Evolutionary conservation across 2,888 invertebrate genomes (phyloP), one percentile per base, ranked within the genome.

Genomic region (Tanypteryx hageni): DNA sequence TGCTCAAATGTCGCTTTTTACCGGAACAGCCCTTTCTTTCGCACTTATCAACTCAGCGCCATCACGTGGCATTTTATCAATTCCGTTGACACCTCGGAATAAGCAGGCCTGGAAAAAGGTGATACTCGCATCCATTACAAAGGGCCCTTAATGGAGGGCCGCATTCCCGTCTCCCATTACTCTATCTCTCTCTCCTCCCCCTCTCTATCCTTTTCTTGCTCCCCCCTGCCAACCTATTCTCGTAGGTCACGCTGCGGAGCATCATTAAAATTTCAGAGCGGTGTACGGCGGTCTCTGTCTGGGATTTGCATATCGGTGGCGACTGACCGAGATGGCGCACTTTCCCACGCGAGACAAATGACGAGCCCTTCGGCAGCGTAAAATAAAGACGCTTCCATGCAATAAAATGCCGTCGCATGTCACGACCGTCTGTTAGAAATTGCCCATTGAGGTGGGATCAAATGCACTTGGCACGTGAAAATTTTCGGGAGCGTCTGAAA

Each of bases 231-330:
- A 9, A 86, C 44, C 56, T 44, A 64, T 89, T 9, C 68, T 68
- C 89, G 61, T 10, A 57, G 64, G 13, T 11, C 5, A 18, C 64
- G 56, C 83, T 27, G 83, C 56, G 56, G 44, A 44, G 89, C 56
- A 64, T 68, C 64, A 89, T 89, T 89, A 89, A 89, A 64, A 89
- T 89, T 89, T 89, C 89, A 89, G 64, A 89, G 31, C 13, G 89
- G 89, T 56, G 89, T 22, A 64, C 13, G 86, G 58, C 13, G 56
- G 89, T 89, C 89, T 89, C 61, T 18, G 10, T 44, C 68, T 44
- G 89, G 61, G n/a, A 89, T 89, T 68, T 58, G n/a, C 64, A 89
- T 56, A 59, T 64, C 31, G 89, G 7, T 59, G 18, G 22, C 56
- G 61, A 22, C 61, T 64, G 86, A 31, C 31, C 86, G 56, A 44